Conservation (phyloP, 2,888 invertebrate species). For the Chymomyza caudatula region DNA sequence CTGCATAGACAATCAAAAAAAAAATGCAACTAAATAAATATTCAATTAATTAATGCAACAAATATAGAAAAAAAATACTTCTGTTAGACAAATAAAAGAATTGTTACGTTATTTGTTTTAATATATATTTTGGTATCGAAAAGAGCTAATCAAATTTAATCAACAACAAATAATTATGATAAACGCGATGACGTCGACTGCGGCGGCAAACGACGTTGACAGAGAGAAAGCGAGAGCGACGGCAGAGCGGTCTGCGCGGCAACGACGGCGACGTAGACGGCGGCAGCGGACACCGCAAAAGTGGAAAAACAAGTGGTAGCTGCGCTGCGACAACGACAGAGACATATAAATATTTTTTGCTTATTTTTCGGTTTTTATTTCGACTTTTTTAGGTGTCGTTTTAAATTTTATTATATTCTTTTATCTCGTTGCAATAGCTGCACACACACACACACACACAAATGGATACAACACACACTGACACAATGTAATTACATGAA, state of each 20-base stretch:
- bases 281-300: constrained; percentile 36
- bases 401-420: not conserved
- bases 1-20: constrained; percentile 2
- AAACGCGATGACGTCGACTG: constrained; percentile 35
- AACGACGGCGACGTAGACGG: constrained; percentile 18
- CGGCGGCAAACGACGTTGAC: constrained; percentile 29
- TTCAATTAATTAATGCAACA: constrained; percentile 3
- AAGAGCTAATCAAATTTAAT: constrained; percentile 13
- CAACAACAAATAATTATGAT: constrained; percentile 23
- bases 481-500: not conserved
- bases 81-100: too few relatives aligned
- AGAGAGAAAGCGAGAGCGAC: constrained; percentile 51
- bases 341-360: constrained; percentile 27
- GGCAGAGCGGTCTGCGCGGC: constrained; percentile 18
- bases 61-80: too few relatives aligned
- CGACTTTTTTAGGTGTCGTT: not conserved
- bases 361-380: constrained; percentile 20
- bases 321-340: constrained; percentile 10
- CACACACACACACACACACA: not conserved
- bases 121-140: too few relatives aligned
- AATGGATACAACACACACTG: not conserved
- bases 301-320: constrained; percentile 59
- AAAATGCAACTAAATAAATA: not conserved
- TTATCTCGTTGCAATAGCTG: not conserved
- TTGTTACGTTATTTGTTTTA: too few relatives aligned